Evolutionary conservation across 2,113 vertebrate genomes (phyloP).

Genomic region (Stomatorhinus ivindoensis): DNA sequence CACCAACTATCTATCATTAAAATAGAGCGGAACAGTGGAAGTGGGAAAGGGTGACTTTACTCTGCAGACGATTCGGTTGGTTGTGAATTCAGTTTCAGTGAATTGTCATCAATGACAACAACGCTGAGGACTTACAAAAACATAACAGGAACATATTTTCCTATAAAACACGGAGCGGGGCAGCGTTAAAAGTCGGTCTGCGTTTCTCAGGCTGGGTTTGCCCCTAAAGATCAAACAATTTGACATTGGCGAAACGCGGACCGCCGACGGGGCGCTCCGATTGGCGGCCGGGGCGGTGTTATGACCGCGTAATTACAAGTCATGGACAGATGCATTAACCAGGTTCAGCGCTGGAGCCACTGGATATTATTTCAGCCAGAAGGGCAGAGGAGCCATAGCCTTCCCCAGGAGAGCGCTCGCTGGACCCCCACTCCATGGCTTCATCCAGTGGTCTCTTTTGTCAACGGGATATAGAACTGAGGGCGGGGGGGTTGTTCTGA

Average conservation of each 20-base stretch:
- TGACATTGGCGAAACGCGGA: constrained; percentile 73
- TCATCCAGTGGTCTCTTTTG: constrained; percentile 62
- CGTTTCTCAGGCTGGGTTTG: constrained; percentile 47
- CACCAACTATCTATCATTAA: background rate
- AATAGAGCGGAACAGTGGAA: background rate
- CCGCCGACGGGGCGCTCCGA: constrained; percentile 66
- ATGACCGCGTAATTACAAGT: constrained; percentile 82
- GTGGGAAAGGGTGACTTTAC: background rate
- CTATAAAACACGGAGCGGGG: background rate
- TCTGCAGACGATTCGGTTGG: background rate
- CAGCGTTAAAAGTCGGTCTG: background rate
- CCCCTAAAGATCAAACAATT: constrained; percentile 75
- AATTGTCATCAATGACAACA: background rate
- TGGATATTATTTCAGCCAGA: constrained; percentile 83
- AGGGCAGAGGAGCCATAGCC: constrained; percentile 66
- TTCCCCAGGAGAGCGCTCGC: constrained; percentile 68
- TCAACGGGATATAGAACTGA: constrained; percentile 50
- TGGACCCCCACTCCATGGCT: constrained; percentile 58
- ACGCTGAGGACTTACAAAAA: background rate
- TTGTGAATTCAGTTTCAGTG: background rate
- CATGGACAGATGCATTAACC: constrained; percentile 90
- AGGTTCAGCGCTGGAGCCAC: constrained; percentile 84
- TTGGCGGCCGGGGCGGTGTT: constrained; percentile 77
- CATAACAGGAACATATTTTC: background rate
- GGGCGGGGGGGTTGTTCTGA: constrained; percentile 48